Percentiles rank a stretch among this genome's conserved stretches.
phyloP scores from a whole-genome alignment of 2,113 vertebrate genomes.

The Hyaena hyaena region DNA sequence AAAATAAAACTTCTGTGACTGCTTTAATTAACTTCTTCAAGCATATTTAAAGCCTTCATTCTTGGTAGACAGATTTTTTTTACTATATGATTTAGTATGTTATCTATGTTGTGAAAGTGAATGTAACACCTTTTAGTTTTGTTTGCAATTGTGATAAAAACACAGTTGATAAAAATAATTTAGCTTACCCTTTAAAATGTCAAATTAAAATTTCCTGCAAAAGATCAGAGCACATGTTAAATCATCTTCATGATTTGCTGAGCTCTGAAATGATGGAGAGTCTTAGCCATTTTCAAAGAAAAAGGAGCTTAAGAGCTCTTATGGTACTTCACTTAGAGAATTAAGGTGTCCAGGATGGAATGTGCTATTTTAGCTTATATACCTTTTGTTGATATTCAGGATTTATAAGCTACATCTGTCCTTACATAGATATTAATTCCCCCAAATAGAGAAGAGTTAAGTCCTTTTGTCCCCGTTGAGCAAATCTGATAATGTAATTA shows the following conservation, averaged over 20 bases:
- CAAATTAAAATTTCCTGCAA: slow-evolving; percentile 36
- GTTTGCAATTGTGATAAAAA: slow-evolving; percentile 30
- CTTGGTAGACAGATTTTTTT: neutral
- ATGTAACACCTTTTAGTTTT: slow-evolving; percentile 43
- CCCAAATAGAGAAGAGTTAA: neutral
- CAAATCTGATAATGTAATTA: neutral
- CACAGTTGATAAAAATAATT: slow-evolving; percentile 2
- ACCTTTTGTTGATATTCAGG: slow-evolving; percentile 24
- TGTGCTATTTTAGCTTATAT: neutral
- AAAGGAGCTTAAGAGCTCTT: slow-evolving; percentile 13
- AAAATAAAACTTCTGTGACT: neutral
- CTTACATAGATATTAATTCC: neutral
- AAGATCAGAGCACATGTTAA: neutral
- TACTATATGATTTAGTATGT: neutral
- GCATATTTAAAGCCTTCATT: slow-evolving; percentile 4
- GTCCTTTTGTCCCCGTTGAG: neutral
- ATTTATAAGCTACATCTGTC: neutral
- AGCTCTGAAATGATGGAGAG: neutral
- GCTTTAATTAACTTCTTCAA: neutral
- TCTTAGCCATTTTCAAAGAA: slow-evolving; percentile 40
- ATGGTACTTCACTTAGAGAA: neutral
- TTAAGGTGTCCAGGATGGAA: neutral
- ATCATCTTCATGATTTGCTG: neutral
- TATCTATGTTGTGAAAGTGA: slow-evolving; percentile 28
- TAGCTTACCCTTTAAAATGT: slow-evolving; percentile 21